These are phyloP conservation scores for Argya squamiceps DNA, from an alignment of 2,797 vertebrate genomes.

Conservation along the genomic window DNA sequence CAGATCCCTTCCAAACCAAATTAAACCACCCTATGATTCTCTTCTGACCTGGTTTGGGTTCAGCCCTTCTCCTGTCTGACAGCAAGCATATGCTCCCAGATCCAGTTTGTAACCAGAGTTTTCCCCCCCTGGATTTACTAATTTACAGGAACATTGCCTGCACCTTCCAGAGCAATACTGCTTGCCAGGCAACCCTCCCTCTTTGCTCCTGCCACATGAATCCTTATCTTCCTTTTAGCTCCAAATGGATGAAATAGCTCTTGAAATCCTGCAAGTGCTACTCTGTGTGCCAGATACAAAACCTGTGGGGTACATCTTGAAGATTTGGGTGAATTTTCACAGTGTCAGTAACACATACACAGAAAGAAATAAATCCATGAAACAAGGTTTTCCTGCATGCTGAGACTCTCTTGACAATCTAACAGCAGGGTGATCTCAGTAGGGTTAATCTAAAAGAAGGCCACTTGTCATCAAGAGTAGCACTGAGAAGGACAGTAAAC, in stretches of 20 bases:
- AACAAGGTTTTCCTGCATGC: background rate
- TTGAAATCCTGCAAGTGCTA: background rate
- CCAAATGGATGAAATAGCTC: background rate
- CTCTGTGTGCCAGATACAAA: background rate
- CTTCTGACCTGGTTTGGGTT: background rate
- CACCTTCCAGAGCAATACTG: background rate
- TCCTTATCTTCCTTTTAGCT: background rate
- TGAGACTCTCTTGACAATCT: background rate
- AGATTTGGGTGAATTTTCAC: background rate
- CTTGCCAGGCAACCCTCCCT: background rate
- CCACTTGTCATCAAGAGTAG: background rate
- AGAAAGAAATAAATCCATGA: background rate
- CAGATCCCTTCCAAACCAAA: background rate
- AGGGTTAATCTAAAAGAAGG: background rate
- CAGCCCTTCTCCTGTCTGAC: background rate
- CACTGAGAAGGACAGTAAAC: background rate
- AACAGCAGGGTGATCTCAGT: background rate
- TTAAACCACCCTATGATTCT: background rate
- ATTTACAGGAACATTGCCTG: background rate
- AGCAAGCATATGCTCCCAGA: background rate
- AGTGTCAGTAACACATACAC: fast-evolving
- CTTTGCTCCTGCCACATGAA: background rate
- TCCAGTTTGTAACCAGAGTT: background rate
- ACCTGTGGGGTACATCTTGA: background rate
- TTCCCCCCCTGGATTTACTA: background rate